These are phyloP conservation scores for Dendrocincla fuliginosa DNA, from an alignment of 2,797 vertebrate genomes.

Conservation along the genomic window DNA sequence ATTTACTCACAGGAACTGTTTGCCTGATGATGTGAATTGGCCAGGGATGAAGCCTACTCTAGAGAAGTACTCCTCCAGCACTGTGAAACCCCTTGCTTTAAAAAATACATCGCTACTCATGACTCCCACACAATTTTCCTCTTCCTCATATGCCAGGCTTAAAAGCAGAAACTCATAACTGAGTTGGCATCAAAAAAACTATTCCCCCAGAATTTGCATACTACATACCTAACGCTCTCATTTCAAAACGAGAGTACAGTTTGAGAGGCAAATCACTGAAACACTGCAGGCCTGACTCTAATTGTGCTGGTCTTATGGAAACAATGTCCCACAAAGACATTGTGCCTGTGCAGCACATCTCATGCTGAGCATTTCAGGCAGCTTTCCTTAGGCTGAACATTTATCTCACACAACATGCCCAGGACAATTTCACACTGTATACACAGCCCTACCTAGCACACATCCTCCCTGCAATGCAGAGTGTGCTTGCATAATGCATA, in stretches of 20 bases:
- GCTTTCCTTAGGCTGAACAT: not conserved
- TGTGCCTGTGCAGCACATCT: not conserved
- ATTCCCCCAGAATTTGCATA: not conserved
- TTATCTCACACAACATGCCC: not conserved
- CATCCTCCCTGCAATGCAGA: not conserved
- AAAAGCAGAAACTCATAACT: not conserved
- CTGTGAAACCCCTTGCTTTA: not conserved
- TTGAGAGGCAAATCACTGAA: not conserved
- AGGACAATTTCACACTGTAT: fast-evolving
- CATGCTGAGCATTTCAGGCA: not conserved
- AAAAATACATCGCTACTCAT: not conserved
- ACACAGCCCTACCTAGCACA: not conserved
- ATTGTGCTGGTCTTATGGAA: not conserved
- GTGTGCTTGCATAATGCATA: not conserved
- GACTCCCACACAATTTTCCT: not conserved
- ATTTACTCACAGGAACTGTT: not conserved
- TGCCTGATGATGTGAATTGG: not conserved
- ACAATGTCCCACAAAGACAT: not conserved
- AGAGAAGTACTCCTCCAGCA: not conserved
- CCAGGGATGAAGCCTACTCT: not conserved
- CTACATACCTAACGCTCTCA: not conserved
- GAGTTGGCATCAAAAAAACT: not conserved
- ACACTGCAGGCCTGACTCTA: not conserved
- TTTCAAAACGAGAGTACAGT: not conserved
- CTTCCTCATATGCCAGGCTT: not conserved